Percentiles rank a stretch among this genome's conserved stretches.
phyloP scores from a whole-genome alignment of 1,140 invertebrate genomes.

The Psilanteris sp. region DNA sequence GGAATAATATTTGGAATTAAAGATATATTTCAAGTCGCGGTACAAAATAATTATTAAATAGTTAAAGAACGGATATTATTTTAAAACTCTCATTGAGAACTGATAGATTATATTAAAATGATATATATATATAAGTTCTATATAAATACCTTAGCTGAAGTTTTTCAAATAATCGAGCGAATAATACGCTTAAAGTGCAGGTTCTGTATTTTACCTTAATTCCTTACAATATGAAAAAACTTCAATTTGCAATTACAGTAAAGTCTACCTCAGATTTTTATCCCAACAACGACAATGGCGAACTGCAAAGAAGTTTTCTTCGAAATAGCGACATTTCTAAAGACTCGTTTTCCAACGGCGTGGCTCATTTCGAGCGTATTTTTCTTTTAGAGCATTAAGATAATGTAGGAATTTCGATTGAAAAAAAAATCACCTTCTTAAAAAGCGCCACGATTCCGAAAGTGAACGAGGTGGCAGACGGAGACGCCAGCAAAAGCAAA shows the following conservation, averaged over 20 bases:
- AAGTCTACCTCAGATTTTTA: conserved; percentile 52
- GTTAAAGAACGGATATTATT: no score
- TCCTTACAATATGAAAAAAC: conserved; percentile 22
- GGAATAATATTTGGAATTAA: no score
- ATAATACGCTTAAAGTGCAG: conserved; percentile 3
- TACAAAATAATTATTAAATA: no score
- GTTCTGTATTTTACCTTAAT: conserved; percentile 10
- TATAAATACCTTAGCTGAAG: not conserved
- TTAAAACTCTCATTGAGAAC: no score
- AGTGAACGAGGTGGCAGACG: conserved; percentile 39
- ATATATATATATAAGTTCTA: no score
- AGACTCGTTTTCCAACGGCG: conserved; percentile 39
- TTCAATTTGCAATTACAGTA: conserved; percentile 54
- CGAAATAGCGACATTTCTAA: conserved; percentile 51
- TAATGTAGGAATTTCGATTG: conserved; percentile 56
- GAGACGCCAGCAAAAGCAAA: conserved; percentile 33
- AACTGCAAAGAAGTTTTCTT: conserved; percentile 40
- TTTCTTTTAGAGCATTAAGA: conserved; percentile 46
- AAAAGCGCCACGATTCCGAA: conserved; percentile 46
- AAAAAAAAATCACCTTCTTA: conserved; percentile 42
- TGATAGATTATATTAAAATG: no score
- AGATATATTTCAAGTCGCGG: no score
- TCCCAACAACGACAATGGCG: conserved; percentile 40
- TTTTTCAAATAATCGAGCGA: conserved; percentile 32
- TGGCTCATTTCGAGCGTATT: conserved; percentile 50